phyloP scores from a whole-genome alignment of 2,888 invertebrate genomes.

The Eupithecia insigniata region DNA sequence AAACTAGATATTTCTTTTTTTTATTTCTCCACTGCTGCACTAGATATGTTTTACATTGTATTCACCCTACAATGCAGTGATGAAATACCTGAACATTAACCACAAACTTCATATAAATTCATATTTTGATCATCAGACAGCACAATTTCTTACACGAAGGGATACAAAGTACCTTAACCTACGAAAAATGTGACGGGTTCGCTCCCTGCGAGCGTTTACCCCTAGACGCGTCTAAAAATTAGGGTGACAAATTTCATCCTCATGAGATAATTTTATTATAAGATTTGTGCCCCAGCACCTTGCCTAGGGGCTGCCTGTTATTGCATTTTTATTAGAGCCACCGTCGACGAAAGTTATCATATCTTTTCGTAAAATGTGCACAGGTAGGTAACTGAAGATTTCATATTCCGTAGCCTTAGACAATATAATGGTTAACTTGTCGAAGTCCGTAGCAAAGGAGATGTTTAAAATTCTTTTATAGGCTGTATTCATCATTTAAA shows the following conservation, averaged over 20 bases:
- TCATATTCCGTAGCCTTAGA: slow-evolving; percentile 58
- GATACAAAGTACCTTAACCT: slow-evolving; percentile 3
- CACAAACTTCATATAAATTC: background rate
- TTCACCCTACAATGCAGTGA: background rate
- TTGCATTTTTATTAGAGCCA: slow-evolving; percentile 78
- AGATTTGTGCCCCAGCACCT: slow-evolving; percentile 65
- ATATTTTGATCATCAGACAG: background rate
- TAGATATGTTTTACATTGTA: background rate
- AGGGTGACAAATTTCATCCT: slow-evolving; percentile 72
- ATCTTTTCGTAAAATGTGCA: slow-evolving; percentile 70
- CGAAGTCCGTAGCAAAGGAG: background rate
- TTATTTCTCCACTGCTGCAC: background rate
- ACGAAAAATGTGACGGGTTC: slow-evolving; percentile 14
- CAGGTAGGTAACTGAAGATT: slow-evolving; percentile 64
- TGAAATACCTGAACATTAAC: background rate
- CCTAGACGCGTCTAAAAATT: slow-evolving; percentile 58
- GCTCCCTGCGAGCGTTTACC: slow-evolving; percentile 37
- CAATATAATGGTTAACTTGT: too few relatives aligned
- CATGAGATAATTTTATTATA: slow-evolving; percentile 79
- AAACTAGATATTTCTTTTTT: background rate
- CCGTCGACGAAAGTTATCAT: slow-evolving; percentile 62
- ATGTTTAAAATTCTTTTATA: background rate
- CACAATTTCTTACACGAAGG: background rate
- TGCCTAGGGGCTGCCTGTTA: slow-evolving; percentile 64
- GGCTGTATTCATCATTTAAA: background rate